Percentiles rank a stretch among this genome's conserved stretches.
These are phyloP conservation scores for Limnephilus marmoratus DNA, from an alignment of 2,888 invertebrate species.

Conservation along the genomic window DNA sequence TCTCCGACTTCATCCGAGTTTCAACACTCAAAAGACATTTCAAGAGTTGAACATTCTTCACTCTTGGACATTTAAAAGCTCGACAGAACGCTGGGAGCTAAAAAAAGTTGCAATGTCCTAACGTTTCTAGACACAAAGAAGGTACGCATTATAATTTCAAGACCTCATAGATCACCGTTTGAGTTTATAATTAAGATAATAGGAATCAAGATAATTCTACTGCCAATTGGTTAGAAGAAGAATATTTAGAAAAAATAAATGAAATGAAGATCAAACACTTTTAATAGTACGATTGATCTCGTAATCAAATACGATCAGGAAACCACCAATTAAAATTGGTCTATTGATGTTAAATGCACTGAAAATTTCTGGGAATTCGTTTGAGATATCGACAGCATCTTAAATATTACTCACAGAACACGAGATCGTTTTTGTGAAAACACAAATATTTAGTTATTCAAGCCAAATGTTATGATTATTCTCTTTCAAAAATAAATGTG, in stretches of 20 bases:
- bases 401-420: conserved; percentile 33
- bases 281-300: background rate
- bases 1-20: no score
- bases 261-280: background rate
- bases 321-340: background rate
- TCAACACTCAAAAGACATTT: no score
- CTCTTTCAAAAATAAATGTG: background rate
- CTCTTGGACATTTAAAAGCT: no score
- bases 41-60: no score
- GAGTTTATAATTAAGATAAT: background rate
- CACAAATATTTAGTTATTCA: conserved; percentile 26
- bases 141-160: background rate
- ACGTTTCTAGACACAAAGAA: background rate
- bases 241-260: background rate
- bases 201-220: background rate
- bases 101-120: background rate
- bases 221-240: background rate
- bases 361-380: conserved; percentile 28
- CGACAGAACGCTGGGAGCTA: no score
- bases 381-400: conserved; percentile 11
- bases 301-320: background rate
- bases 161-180: background rate
- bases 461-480: conserved; percentile 34
- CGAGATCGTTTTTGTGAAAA: conserved; percentile 12
- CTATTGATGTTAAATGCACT: conserved; percentile 22